phyloP scores from a whole-genome alignment of 2,888 invertebrate species.

The Agelastica alni region DNA sequence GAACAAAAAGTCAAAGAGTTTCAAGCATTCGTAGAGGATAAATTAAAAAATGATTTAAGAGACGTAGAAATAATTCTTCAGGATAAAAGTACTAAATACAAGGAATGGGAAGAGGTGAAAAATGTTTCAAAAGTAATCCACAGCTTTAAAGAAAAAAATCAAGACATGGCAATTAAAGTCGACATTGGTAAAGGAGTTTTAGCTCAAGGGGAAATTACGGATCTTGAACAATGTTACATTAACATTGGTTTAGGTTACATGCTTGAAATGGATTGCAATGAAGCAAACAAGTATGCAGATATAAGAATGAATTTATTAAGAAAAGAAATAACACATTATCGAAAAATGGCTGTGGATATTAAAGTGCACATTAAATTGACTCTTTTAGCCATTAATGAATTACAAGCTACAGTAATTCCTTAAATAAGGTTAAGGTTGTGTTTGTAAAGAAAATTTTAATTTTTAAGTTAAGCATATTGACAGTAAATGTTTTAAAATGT shows the following conservation, averaged over 20 bases:
- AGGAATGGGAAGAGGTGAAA: conserved; percentile 53
- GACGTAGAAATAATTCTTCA: conserved; percentile 47
- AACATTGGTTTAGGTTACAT: conserved; percentile 51
- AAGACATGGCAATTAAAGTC: conserved; percentile 43
- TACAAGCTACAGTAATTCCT: conserved; percentile 39
- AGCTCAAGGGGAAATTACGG: conserved; percentile 46
- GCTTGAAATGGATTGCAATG: conserved; percentile 53
- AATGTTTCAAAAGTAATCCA: conserved; percentile 43
- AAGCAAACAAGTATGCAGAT: conserved; percentile 53
- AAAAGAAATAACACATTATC: conserved; percentile 51
- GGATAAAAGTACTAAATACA: conserved; percentile 42
- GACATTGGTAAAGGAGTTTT: conserved; percentile 43
- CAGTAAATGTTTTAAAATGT: too few species aligned
- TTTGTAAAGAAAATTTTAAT: too few species aligned
- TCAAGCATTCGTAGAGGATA: conserved; percentile 51
- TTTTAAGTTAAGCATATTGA: too few species aligned
- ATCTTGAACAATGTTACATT: conserved; percentile 46
- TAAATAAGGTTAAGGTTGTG: too few species aligned
- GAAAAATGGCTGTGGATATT: conserved; percentile 52
- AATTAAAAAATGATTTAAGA: conserved; percentile 51
- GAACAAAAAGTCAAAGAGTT: conserved; percentile 48
- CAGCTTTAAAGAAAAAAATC: conserved; percentile 48
- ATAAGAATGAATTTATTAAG: conserved; percentile 49
- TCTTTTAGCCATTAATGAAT: conserved; percentile 53
- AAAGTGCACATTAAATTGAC: conserved; percentile 55